phyloP scores from a whole-genome alignment of 2,797 vertebrate species.

The Micropoecilia bifurca region DNA sequence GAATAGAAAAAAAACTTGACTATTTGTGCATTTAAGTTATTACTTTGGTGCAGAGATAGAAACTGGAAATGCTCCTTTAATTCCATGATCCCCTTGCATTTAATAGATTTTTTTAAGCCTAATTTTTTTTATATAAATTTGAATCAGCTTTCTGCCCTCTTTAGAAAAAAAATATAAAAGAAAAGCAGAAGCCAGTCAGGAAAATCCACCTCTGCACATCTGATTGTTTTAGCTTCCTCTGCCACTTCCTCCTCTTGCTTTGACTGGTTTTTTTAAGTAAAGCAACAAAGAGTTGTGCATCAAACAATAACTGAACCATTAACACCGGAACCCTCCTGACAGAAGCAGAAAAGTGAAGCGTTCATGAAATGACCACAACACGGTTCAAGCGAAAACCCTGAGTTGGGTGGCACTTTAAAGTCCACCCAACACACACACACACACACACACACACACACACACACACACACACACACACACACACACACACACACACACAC shows the following conservation, averaged over 20 bases:
- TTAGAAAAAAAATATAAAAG: not conserved
- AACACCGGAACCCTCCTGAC: not conserved
- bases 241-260: not conserved
- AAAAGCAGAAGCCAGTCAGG: not conserved
- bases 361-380: slow-evolving; percentile 1
- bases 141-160: not conserved
- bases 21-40: not conserved
- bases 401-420: not conserved
- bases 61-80: not conserved
- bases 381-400: not conserved
- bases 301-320: not conserved
- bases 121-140: not conserved
- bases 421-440: not conserved
- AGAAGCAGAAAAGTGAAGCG: not conserved
- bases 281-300: not conserved
- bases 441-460: too few relatives aligned
- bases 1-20: not conserved
- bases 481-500: too few relatives aligned
- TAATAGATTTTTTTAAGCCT: not conserved
- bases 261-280: not conserved
- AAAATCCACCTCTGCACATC: not conserved
- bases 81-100: not conserved
- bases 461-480: too few relatives aligned
- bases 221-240: not conserved
- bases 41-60: not conserved